Conservation (phyloP, 2,888 invertebrate genomes). For the Agonum fuliginosum region DNA sequence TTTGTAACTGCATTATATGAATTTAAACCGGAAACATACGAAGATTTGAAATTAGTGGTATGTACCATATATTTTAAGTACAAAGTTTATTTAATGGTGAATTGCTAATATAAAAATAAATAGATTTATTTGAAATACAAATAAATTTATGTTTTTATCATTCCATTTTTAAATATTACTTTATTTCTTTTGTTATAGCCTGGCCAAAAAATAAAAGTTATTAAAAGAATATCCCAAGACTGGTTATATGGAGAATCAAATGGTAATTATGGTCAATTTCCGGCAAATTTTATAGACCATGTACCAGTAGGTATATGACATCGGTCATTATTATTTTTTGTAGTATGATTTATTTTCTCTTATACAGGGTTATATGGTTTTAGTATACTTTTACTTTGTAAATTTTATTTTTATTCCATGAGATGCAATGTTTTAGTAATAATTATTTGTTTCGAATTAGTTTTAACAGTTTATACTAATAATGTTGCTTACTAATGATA, state of each 20-base stretch:
- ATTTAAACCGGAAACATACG: constrained; percentile 79
- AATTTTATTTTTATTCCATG: neutral
- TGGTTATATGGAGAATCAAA: constrained; percentile 86
- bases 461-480: constrained; percentile 10
- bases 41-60: constrained; percentile 77
- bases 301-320: constrained; percentile 72
- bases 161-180: neutral
- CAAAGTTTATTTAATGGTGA: neutral
- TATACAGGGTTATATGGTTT: constrained; percentile 45
- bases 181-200: constrained; percentile 66
- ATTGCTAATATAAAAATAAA: neutral
- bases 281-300: constrained; percentile 83
- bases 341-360: constrained; percentile 49
- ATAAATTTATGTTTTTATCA: neutral
- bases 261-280: constrained; percentile 84
- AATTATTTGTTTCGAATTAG: constrained; percentile 13
- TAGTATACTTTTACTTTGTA: neutral
- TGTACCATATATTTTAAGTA: neutral
- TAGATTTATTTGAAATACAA: neutral
- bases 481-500: constrained; percentile 9
- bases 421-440: constrained; percentile 1
- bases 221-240: constrained; percentile 82
- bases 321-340: constrained; percentile 65
- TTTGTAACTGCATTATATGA: constrained; percentile 83
- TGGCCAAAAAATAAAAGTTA: constrained; percentile 77